These are phyloP conservation scores for Sceloporus tristichus DNA, from an alignment of 2,113 vertebrate species.

Conservation along the genomic window DNA sequence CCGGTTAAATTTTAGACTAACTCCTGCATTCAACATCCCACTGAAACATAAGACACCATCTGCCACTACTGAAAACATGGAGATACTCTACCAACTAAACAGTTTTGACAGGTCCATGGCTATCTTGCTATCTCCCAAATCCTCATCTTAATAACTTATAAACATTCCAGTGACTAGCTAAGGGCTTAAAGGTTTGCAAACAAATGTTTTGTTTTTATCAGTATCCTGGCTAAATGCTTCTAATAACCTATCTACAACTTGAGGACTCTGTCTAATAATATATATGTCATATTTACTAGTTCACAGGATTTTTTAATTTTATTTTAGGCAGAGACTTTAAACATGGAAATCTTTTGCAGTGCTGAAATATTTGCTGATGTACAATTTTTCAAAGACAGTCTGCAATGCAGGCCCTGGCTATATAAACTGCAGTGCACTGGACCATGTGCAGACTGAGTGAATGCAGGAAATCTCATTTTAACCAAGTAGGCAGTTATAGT, in stretches of 20 bases:
- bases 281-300: background rate
- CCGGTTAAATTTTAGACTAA: too few species aligned
- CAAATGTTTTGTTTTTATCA: background rate
- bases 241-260: background rate
- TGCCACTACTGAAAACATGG: too few species aligned
- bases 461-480: constrained; percentile 47
- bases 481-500: constrained; percentile 37
- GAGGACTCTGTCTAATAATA: background rate
- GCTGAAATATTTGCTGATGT: constrained; percentile 5
- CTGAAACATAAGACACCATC: too few species aligned
- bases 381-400: background rate
- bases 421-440: constrained; percentile 15
- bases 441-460: background rate
- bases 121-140: background rate
- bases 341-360: background rate
- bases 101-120: too few species aligned
- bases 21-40: too few species aligned
- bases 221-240: background rate
- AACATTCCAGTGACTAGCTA: background rate
- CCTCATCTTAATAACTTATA: background rate
- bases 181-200: background rate
- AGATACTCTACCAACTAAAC: too few species aligned
- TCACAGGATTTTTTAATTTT: background rate
- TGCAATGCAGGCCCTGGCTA: background rate
- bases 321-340: too few species aligned